Conservation (phyloP, 2,888 invertebrate species). For the Agonopterix heracliana region DNA sequence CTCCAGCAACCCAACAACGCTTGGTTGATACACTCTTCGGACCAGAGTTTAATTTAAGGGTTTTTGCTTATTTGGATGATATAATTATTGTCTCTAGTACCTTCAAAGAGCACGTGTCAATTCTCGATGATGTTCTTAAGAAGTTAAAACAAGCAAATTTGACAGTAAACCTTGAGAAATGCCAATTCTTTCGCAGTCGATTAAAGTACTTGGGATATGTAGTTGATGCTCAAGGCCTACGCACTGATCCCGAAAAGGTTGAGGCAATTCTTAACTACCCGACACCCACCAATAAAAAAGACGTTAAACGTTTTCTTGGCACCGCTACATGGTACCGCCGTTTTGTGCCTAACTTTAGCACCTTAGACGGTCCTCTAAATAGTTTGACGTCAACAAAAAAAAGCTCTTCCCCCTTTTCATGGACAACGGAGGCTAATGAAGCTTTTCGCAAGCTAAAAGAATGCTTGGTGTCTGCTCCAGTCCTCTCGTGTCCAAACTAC, state of each 20-base stretch:
- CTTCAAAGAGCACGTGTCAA: constrained; percentile 16
- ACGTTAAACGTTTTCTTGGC: too few relatives aligned
- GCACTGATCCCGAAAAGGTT: neutral
- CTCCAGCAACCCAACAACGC: neutral
- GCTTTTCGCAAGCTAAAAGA: too few relatives aligned
- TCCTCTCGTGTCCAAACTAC: too few relatives aligned
- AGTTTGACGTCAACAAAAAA: constrained; percentile 4
- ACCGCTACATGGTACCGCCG: too few relatives aligned
- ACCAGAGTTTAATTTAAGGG: constrained; percentile 11
- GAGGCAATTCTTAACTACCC: neutral
- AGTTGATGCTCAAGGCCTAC: too few relatives aligned
- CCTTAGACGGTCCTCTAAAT: too few relatives aligned
- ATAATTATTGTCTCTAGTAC: constrained; percentile 13
- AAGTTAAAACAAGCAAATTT: constrained; percentile 18
- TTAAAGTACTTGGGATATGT: constrained; percentile 15
- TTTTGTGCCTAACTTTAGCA: too few relatives aligned
- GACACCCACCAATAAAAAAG: neutral
- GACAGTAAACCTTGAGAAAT: constrained; percentile 19
- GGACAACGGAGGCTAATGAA: too few relatives aligned
- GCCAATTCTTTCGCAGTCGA: constrained; percentile 16
- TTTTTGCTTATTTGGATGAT: too few relatives aligned
- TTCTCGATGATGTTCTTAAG: constrained; percentile 13
- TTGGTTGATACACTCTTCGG: neutral
- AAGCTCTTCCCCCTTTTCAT: constrained; percentile 1
- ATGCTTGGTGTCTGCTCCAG: too few relatives aligned